Conservation (phyloP, 2,797 vertebrate genomes). For the Sebastes melanostomus region DNA sequence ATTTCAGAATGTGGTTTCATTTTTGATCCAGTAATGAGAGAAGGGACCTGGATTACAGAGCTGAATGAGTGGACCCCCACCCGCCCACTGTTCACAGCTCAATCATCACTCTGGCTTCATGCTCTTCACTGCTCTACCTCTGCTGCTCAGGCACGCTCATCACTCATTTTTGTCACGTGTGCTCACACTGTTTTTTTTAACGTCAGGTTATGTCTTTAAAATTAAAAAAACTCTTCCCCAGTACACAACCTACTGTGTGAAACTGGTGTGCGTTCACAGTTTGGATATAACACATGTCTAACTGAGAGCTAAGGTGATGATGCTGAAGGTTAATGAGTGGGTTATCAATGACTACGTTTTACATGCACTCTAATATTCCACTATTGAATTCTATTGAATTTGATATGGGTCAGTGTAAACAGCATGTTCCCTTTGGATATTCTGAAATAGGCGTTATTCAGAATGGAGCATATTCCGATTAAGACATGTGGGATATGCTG, state of each 20-base stretch:
- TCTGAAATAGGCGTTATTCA: too few species aligned
- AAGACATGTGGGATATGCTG: too few species aligned
- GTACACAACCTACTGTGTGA: neutral
- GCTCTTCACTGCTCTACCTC: conserved; percentile 5
- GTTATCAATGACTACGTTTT: neutral
- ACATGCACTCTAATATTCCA: too few species aligned
- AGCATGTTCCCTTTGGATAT: too few species aligned
- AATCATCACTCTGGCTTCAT: conserved; percentile 25
- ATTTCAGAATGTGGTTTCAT: conserved; percentile 64
- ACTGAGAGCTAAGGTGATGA: neutral
- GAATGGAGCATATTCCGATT: too few species aligned
- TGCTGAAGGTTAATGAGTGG: neutral
- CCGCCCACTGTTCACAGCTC: conserved; percentile 14
- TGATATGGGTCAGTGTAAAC: too few species aligned
- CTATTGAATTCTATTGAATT: too few species aligned
- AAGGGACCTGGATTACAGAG: conserved; percentile 51
- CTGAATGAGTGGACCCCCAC: conserved; percentile 39
- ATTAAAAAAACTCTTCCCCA: neutral
- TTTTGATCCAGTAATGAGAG: conserved; percentile 75
- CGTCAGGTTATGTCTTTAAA: neutral
- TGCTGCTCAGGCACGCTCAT: neutral
- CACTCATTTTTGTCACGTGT: conserved; percentile 1
- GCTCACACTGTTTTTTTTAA: neutral
- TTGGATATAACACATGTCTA: neutral
- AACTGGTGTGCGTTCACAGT: neutral